Conservation (phyloP, 2,888 invertebrate genomes). For the Chrysolina oricalcia region DNA sequence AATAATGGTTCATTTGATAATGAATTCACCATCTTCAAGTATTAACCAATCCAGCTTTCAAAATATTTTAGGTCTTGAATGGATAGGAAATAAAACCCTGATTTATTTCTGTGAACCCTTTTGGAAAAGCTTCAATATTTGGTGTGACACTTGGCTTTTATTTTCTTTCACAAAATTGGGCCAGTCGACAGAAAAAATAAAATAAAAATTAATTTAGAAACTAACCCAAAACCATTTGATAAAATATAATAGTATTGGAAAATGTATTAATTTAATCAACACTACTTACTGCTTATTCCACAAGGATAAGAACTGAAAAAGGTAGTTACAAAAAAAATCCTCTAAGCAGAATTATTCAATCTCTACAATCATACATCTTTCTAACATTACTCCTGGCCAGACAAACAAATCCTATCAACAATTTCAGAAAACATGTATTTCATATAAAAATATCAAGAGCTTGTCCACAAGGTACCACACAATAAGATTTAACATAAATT, state of each 20-base stretch:
- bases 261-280: slow-evolving; percentile 45
- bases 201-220: too few species aligned
- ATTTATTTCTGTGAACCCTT: too few species aligned
- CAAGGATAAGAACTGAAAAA: slow-evolving; percentile 41
- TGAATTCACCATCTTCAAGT: too few species aligned
- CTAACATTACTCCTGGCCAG: slow-evolving; percentile 36
- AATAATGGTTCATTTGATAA: too few species aligned
- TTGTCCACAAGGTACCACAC: slow-evolving; percentile 45
- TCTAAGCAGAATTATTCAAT: slow-evolving; percentile 28
- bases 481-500: slow-evolving; percentile 53
- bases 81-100: too few species aligned
- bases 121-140: too few species aligned
- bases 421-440: slow-evolving; percentile 50
- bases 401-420: slow-evolving; percentile 43
- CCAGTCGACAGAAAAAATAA: too few species aligned
- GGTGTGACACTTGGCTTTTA: too few species aligned
- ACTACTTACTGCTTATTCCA: slow-evolving; percentile 45
- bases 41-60: too few species aligned
- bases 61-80: too few species aligned
- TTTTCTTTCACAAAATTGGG: too few species aligned
- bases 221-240: background rate
- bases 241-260: slow-evolving; percentile 26
- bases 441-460: slow-evolving; percentile 53
- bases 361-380: slow-evolving; percentile 40
- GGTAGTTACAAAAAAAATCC: slow-evolving; percentile 33